Conservation (phyloP, 1,140 invertebrate genomes). For the Magallana angulata region DNA sequence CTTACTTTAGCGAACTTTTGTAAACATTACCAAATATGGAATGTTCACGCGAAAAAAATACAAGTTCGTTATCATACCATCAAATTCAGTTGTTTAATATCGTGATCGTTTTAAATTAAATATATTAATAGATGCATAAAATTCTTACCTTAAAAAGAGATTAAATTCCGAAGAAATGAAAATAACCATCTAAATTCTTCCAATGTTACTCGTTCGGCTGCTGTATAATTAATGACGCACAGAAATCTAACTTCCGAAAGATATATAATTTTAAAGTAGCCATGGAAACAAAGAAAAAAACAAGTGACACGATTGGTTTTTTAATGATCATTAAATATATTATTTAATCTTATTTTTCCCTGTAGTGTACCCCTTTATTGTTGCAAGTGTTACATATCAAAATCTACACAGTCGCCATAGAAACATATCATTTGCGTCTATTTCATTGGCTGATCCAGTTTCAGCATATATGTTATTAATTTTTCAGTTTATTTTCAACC, state of each 20-base stretch:
- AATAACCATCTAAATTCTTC: conserved; percentile 7
- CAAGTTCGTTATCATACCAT: too few relatives aligned
- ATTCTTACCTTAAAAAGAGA: too few relatives aligned
- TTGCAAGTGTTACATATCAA: not conserved
- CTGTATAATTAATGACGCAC: conserved; percentile 18
- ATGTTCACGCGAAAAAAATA: too few relatives aligned
- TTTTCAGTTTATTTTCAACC: too few relatives aligned
- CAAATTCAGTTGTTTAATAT: too few relatives aligned
- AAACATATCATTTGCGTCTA: not conserved
- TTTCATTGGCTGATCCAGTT: not conserved
- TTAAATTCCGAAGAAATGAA: too few relatives aligned
- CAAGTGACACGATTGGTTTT: not conserved
- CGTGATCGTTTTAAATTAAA: too few relatives aligned
- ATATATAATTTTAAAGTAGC: not conserved
- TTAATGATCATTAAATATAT: conserved; percentile 20
- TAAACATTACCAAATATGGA: too few relatives aligned
- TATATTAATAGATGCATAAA: too few relatives aligned
- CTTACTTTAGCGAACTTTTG: too few relatives aligned
- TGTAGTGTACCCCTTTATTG: not conserved
- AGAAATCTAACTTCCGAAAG: not conserved
- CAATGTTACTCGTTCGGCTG: conserved; percentile 1
- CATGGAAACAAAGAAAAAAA: not conserved
- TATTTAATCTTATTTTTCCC: not conserved
- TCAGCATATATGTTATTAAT: not conserved
- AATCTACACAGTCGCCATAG: not conserved